A percentile compares a stretch with the other conserved stretches of the same genome.
phyloP scores from a whole-genome alignment of 2,113 vertebrate species.

The Pterocles orientalis region DNA sequence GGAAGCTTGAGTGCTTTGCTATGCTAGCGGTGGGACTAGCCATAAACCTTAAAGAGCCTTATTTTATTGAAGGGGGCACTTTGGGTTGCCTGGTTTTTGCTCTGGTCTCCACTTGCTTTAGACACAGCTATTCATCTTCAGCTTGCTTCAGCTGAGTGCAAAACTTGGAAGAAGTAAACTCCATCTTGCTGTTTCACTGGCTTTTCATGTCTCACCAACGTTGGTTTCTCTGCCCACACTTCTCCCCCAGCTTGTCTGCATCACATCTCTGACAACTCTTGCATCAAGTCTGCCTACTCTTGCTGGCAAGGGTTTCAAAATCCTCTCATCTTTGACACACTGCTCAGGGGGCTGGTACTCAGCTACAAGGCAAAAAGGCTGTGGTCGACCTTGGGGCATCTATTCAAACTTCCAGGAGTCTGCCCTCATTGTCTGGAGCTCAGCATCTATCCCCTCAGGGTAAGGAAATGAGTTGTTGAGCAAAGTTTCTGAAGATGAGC shows the following conservation, averaged over 20 bases:
- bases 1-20: background rate
- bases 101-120: background rate
- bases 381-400: too few species aligned
- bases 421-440: accelerated
- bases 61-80: background rate
- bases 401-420: background rate
- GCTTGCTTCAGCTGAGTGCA: background rate
- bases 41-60: background rate
- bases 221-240: background rate
- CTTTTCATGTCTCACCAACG: accelerated
- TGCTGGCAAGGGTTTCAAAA: background rate
- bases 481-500: background rate
- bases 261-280: background rate
- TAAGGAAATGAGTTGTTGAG: background rate
- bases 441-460: background rate
- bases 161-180: background rate
- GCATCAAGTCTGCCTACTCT: background rate
- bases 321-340: background rate
- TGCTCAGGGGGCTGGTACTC: background rate
- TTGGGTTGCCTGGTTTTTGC: background rate
- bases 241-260: background rate
- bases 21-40: background rate
- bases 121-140: background rate
- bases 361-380: background rate
- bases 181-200: background rate